Evolutionary conservation across 2,797 vertebrate genomes (phyloP).

Genomic region (Artibeus lituratus): DNA sequence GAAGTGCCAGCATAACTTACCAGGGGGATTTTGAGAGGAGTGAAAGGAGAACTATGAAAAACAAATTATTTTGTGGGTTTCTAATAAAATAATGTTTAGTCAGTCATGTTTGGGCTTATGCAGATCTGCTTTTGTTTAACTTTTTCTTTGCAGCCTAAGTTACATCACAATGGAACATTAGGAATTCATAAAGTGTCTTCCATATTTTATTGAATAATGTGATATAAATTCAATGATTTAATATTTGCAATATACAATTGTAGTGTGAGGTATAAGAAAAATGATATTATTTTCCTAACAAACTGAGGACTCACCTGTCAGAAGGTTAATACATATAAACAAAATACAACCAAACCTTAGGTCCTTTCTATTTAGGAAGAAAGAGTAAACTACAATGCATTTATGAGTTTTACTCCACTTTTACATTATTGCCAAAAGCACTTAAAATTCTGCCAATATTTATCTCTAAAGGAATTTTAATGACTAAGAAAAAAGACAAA

Average conservation of each 20-base stretch:
- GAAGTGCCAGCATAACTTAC: not conserved
- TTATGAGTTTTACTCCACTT: not conserved
- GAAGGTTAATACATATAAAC: not conserved
- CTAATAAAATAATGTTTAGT: not conserved
- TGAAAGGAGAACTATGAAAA: not conserved
- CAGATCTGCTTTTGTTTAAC: not conserved
- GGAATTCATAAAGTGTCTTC: not conserved
- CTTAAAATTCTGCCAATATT: constrained; percentile 13
- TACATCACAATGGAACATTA: not conserved
- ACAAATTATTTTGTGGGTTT: not conserved
- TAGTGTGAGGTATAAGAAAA: not conserved
- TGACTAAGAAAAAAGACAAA: not conserved
- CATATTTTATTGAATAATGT: not conserved
- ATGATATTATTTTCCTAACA: not conserved
- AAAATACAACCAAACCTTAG: constrained; percentile 3
- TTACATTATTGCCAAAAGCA: not conserved
- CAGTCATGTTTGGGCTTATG: not conserved
- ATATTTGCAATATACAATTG: not conserved
- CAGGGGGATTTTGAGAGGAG: not conserved
- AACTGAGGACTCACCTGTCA: not conserved
- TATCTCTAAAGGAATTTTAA: not conserved
- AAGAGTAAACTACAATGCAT: not conserved
- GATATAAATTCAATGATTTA: not conserved
- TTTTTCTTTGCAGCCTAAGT: not conserved
- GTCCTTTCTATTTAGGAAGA: not conserved